Evolutionary conservation across 2,888 invertebrate species (phyloP), one percentile per base, ranked within the genome.

Genomic region (Smittia aterrima): DNA sequence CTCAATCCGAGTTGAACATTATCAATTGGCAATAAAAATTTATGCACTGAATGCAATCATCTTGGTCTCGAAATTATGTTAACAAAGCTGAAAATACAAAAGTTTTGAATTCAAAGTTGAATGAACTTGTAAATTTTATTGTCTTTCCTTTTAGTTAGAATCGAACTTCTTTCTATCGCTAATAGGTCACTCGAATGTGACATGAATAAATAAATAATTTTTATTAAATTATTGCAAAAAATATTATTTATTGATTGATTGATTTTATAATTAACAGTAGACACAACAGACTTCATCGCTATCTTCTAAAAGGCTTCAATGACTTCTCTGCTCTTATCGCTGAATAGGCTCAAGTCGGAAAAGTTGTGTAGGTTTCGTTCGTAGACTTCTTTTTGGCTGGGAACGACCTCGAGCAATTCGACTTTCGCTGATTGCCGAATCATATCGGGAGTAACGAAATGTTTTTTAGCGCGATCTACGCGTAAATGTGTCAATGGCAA

Each of bases 401-500:
- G 58, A 58, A 58, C 13, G 18, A 58, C 22, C 9, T 58, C 22
- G 22, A 18, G 1, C 9, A 58, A 18, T 22, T 58, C 22, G 7
- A 20, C 22, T 2, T n/a, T 47, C n/a, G 18, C 58, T 22, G 18
- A 20, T 22, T 47, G 7, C 9, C 6, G 4, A 7, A 38, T 38
- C 16, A 16, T 13, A 11, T 47, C 47, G 47, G 3, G 9, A 6
- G 2, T n/a, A 6, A 20, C 20, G 18, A 58, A 22, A 22, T 58
- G 6, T 13, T 16, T 47, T 16, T 13, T 16, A 3, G 9, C 58
- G 9, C 20, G 22, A 58, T 22, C 58, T 7, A 58, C 58, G 7
- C n/a, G 7, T n/a, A 58, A 58, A 58, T 58, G 22, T 7, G 58
- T 58, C 58, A 58, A 58, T 22, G 58, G 58, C 58, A 58, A n/a